Base-by-base conservation (phyloP, 2,113 vertebrate species). In the Triplophysa dalaica region DNA sequence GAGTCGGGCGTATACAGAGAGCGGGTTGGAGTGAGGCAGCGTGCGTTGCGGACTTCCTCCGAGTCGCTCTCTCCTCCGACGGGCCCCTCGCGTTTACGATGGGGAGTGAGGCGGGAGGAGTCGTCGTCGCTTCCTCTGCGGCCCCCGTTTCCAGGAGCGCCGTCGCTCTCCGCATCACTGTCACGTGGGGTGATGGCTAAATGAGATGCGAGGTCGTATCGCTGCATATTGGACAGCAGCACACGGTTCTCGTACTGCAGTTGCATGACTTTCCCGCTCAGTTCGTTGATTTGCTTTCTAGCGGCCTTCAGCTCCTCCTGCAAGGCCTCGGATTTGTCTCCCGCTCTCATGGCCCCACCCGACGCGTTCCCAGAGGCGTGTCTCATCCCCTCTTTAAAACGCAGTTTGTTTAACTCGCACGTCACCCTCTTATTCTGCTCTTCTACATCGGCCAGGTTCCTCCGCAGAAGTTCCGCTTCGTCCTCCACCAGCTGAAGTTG, bases 211-310 rank as follows among this genome's bases (percentile, higher is more conserved):
- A 98, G 86, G 85, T 97, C 96, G 4, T 97, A 97, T 79, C 97
- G 95, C 82, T 98, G 97, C 96, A 98, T 96, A 92, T 98, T 99
- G 86, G 95, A 97, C 89, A 98, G 95, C 3, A 99, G 90, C 64
- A 98, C 95, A 3, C 95, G 94, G 85, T 99, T 99, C 90, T 99
- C 97, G 14, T 98, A 98, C 89, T 99, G 97, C 50, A 99, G 93
- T 85, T 99, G 97, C 96, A 98, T 98, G 62, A 99, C 97, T 92
- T 98, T 99, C 64, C 97, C 97, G 43, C 96, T 98, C 41, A 99
- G 93, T 83, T 99, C 97, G 1, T 99, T 99, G 83, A 99, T 95
- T 89, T 99, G 98, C 83, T 97, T 91, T 33, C 98, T 93, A 0
- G 98, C 95, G 1, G 95, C 93, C 87, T 98, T 98, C 21, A 99